These are phyloP conservation scores for Sclerodermus sp. DNA, from an alignment of 2,888 invertebrate genomes.

Conservation along the genomic window DNA sequence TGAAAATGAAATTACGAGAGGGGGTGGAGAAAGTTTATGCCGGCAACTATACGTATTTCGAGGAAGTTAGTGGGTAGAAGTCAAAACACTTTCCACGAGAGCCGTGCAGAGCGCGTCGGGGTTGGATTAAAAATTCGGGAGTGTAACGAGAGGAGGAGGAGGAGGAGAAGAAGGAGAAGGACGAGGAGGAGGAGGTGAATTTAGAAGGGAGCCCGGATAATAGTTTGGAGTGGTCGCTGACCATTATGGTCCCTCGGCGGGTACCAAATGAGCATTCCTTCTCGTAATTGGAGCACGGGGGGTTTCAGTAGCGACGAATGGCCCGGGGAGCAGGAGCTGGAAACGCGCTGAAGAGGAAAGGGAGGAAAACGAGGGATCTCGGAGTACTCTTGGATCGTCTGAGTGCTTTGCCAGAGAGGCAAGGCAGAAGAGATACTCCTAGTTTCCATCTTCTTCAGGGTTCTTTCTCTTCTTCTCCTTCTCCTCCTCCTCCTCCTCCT, in stretches of 20 bases:
- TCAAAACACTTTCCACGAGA: constrained; percentile 37
- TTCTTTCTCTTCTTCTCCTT: background rate
- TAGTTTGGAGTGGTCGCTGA: constrained; percentile 48
- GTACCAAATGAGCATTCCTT: constrained; percentile 52
- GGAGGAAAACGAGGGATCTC: constrained; percentile 31
- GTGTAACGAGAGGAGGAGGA: background rate
- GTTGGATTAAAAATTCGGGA: constrained; percentile 39
- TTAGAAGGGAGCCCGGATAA: constrained; percentile 27
- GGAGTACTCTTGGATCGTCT: constrained; percentile 41
- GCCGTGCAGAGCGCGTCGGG: constrained; percentile 23
- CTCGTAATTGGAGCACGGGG: constrained; percentile 50
- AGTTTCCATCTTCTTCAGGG: background rate
- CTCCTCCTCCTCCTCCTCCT: background rate
- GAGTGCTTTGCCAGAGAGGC: constrained; percentile 26
- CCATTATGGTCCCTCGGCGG: constrained; percentile 45
- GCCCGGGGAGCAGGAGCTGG: constrained; percentile 3
- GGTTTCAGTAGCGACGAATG: constrained; percentile 26
- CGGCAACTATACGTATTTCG: too few species aligned
- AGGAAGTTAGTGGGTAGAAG: too few species aligned
- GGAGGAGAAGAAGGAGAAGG: background rate
- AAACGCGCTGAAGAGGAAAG: constrained; percentile 8
- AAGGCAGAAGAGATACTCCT: constrained; percentile 23
- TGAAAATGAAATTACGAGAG: too few species aligned
- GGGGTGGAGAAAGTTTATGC: too few species aligned
- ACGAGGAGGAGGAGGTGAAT: background rate